These are phyloP conservation scores for Remorina albescens DNA, from an alignment of 2,797 vertebrate species.

Conservation along the genomic window DNA sequence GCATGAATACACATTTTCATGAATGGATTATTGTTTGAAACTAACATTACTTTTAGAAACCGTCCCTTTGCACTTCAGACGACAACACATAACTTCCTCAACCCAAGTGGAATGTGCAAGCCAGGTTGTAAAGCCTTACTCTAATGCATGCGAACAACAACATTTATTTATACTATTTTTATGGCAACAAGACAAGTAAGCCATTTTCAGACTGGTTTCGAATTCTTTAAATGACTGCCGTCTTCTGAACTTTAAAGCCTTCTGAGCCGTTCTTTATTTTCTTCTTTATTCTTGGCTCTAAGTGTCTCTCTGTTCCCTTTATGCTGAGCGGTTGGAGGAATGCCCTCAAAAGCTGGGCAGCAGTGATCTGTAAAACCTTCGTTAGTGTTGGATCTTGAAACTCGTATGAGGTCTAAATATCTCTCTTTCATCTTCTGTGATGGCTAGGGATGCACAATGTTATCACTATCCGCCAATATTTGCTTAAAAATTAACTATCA, in stretches of 20 bases:
- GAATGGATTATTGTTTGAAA: conserved; percentile 62
- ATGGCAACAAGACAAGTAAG: conserved; percentile 72
- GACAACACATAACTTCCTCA: conserved; percentile 68
- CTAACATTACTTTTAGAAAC: conserved; percentile 58
- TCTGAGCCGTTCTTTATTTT: conserved; percentile 52
- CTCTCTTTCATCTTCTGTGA: conserved; percentile 19
- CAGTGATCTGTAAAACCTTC: conserved; percentile 31
- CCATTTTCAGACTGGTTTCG: conserved; percentile 73
- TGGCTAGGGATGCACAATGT: too few species aligned
- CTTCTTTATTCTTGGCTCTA: conserved; percentile 28
- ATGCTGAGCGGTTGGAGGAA: conserved; percentile 45
- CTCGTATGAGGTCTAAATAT: conserved; percentile 33
- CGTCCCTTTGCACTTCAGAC: conserved; percentile 75
- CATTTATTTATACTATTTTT: conserved; percentile 79
- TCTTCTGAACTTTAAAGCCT: conserved; percentile 66
- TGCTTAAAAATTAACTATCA: too few species aligned
- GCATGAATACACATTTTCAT: conserved; percentile 75
- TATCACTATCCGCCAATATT: too few species aligned
- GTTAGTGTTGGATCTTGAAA: conserved; percentile 26
- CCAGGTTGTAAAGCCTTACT: conserved; percentile 84
- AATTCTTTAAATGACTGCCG: conserved; percentile 56
- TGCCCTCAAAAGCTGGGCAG: conserved; percentile 29
- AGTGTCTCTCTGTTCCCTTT: conserved; percentile 58
- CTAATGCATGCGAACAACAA: conserved; percentile 76
- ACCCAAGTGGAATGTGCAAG: conserved; percentile 76